Conservation (phyloP, 2,113 vertebrate genomes). For the Sterrhoptilus dennistouni region DNA sequence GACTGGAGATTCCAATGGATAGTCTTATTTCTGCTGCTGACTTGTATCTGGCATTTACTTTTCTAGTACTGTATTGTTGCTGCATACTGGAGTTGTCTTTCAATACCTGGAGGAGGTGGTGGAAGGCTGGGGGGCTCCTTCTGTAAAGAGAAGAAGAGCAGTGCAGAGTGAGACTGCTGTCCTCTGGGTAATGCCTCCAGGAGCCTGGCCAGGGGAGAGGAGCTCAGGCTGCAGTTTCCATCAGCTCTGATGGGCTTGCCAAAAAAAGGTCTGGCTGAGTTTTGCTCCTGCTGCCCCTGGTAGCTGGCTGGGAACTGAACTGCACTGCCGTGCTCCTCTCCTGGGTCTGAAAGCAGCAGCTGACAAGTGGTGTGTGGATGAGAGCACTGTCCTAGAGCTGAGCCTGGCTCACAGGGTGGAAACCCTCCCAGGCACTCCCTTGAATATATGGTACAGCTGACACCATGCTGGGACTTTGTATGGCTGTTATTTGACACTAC, state of each 20-base stretch:
- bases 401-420: neutral
- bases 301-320: neutral
- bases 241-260: neutral
- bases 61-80: neutral
- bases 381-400: neutral
- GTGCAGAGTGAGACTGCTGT: neutral
- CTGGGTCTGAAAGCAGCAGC: neutral
- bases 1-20: neutral
- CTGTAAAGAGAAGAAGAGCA: neutral
- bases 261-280: neutral
- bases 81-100: neutral
- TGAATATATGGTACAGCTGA: neutral
- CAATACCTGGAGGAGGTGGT: neutral
- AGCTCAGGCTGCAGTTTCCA: neutral
- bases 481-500: neutral
- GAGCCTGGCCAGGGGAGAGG: neutral
- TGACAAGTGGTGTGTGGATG: neutral
- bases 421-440: neutral
- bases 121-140: neutral
- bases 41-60: neutral
- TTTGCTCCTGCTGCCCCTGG: neutral
- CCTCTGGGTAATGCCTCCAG: neutral
- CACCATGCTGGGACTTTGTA: neutral
- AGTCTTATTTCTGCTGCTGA: neutral
- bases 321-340: fast-evolving